A percentile compares a stretch with the other conserved stretches of the same genome.
These are phyloP conservation scores for Pitta sordida DNA, from an alignment of 2,113 vertebrate genomes.

Conservation along the genomic window DNA sequence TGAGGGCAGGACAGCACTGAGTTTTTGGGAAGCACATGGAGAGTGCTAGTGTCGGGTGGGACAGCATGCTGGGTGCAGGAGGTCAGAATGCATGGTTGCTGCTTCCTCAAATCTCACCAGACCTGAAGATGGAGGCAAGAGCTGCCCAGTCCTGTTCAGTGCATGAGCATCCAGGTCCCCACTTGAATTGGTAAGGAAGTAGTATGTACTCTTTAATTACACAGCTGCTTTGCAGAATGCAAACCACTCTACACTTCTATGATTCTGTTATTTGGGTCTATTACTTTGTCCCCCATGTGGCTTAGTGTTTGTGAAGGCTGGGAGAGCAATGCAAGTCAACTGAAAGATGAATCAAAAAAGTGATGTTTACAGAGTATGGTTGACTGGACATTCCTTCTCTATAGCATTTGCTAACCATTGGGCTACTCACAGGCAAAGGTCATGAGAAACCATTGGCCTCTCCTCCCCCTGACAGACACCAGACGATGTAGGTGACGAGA, in stretches of 20 bases:
- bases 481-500: not conserved
- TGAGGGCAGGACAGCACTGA: not conserved
- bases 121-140: not conserved
- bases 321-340: not conserved
- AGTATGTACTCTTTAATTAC: not conserved
- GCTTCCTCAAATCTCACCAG: not conserved
- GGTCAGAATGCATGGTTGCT: not conserved
- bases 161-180: not conserved
- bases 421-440: not conserved
- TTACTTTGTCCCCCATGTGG: not conserved
- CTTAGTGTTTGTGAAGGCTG: not conserved
- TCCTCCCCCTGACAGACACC: not conserved
- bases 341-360: not conserved
- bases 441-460: not conserved
- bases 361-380: not conserved
- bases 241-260: not conserved
- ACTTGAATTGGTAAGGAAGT: not conserved
- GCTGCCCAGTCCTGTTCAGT: not conserved
- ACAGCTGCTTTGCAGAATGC: not conserved
- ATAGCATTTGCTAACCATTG: not conserved
- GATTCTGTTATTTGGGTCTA: not conserved
- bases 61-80: not conserved
- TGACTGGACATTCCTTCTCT: not conserved
- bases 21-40: not conserved
- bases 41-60: accelerated